Evolutionary conservation across 53 echinoderm and acorn worm species (phyloP), one percentile per base, ranked within the genome.

Genomic region (Crossaster papposus): DNA sequence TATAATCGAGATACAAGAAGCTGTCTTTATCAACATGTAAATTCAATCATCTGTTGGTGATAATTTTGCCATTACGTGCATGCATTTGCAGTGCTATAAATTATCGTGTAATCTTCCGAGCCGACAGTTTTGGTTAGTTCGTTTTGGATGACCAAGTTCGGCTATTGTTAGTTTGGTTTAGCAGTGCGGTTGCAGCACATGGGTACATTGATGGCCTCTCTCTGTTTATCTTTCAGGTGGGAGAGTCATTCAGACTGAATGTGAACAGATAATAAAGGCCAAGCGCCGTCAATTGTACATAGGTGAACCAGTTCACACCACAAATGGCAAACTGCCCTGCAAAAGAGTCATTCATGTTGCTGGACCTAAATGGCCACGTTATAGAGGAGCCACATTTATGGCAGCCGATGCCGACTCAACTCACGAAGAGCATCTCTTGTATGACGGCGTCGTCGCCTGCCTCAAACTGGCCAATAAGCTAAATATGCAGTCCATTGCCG

Each of bases 341-440:
- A 90, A 82, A 58, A 86, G 65, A 20, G 68, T 93, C 34, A 90
- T 93, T n/a, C 93, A 93, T 83, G 89, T 90, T 36, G 90, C 87
- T 8, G 93, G 90, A 34, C 87, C 90, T 36, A 44, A 4, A 64
- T 81, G 81, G 63, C 72, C 81, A 53, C n/a, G 22, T 36, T 29
- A 14, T 28, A 34, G 17, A 28, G 64, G 35, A 34, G 36, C 79
- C 28, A 33, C 26, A 72, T 13, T 22, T 22, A 58, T 0, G 32
- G 14, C 31, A 1, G 12, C 12, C 14, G 44, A 44, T 44, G 52
- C 26, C 22, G 31, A 81, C 17, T 55, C 23, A 28, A 65, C 85
- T 6, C 15, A 14, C 15, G 86, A 86, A 77, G 88, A 90, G 63
- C 28, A 51, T 6, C 54, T 87, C 0, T 88, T 93, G n/a, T 76